These are phyloP conservation scores for Sarcophilus harrisii DNA, from an alignment of 2,797 vertebrate species.

Conservation along the genomic window DNA sequence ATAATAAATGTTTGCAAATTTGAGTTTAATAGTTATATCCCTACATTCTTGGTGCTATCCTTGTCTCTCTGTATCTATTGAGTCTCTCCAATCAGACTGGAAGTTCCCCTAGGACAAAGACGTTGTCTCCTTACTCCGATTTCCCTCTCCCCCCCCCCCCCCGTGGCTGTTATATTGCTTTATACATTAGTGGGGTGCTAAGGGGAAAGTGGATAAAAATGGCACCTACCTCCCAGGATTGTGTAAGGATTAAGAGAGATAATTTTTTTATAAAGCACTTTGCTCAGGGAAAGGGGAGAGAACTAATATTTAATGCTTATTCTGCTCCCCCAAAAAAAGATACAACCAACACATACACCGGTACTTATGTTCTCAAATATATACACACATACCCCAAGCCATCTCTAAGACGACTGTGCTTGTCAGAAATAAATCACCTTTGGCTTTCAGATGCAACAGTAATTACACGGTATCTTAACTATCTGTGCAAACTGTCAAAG, in stretches of 20 bases:
- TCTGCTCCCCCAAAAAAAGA: slow-evolving; percentile 52
- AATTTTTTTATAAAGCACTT: too few relatives aligned
- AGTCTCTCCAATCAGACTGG: not conserved
- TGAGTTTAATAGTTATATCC: not conserved
- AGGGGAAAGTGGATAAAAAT: not conserved
- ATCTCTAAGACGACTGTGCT: slow-evolving; percentile 84
- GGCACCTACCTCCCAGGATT: too few relatives aligned
- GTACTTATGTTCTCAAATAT: not conserved
- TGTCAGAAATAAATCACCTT: slow-evolving; percentile 86
- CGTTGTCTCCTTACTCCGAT: not conserved
- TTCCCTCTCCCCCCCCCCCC: too few relatives aligned
- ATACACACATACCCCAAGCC: slow-evolving; percentile 50
- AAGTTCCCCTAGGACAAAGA: not conserved
- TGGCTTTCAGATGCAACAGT: slow-evolving; percentile 86
- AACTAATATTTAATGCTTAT: not conserved
- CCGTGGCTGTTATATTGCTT: not conserved
- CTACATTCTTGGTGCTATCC: not conserved
- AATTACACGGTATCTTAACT: slow-evolving; percentile 88
- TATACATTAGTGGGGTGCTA: slow-evolving; percentile 1
- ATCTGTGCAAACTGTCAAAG: slow-evolving; percentile 87
- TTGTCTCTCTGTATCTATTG: not conserved
- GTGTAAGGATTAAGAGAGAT: too few relatives aligned
- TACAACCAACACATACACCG: slow-evolving; percentile 34
- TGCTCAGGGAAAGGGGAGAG: not conserved
- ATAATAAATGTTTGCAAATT: not conserved